phyloP scores from a whole-genome alignment of 1,140 invertebrate species.

The Camponotus pennsylvanicus region DNA sequence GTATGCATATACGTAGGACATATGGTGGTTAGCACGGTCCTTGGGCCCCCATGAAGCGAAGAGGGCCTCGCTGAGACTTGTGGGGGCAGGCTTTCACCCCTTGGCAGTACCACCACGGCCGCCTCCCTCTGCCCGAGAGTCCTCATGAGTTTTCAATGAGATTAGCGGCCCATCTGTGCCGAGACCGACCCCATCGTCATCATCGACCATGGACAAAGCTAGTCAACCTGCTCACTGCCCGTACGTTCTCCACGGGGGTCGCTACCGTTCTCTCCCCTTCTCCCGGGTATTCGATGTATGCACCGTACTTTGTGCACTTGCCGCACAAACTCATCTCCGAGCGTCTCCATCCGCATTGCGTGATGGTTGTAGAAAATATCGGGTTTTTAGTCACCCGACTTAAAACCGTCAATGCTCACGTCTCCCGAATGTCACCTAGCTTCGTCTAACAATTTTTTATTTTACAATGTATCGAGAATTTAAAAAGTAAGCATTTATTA shows the following conservation, averaged over 20 bases:
- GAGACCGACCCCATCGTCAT: constrained; percentile 83
- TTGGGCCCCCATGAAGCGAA: constrained; percentile 78
- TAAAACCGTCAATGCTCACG: constrained; percentile 80
- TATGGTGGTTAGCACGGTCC: constrained; percentile 85
- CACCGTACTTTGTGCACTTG: constrained; percentile 80
- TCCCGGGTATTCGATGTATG: constrained; percentile 55
- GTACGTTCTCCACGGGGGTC: constrained; percentile 78
- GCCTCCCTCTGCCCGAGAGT: constrained; percentile 79
- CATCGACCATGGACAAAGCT: constrained; percentile 83
- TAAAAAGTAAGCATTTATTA: neutral
- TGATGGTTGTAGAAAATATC: constrained; percentile 72
- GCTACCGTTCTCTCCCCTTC: constrained; percentile 67
- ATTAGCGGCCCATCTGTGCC: constrained; percentile 86
- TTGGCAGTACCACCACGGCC: constrained; percentile 55
- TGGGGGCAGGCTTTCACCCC: constrained; percentile 69
- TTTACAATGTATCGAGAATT: neutral
- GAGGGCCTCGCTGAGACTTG: constrained; percentile 71
- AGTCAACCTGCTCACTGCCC: constrained; percentile 84
- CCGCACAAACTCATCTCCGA: constrained; percentile 72
- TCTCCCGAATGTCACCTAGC: constrained; percentile 46
- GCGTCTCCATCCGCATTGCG: neutral
- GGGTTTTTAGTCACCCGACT: constrained; percentile 79
- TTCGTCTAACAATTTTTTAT: neutral
- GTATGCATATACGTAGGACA: constrained; percentile 84
- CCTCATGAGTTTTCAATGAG: constrained; percentile 87